phyloP scores from a whole-genome alignment of 2,113 vertebrate species.

The Brienomyrus brachyistius region DNA sequence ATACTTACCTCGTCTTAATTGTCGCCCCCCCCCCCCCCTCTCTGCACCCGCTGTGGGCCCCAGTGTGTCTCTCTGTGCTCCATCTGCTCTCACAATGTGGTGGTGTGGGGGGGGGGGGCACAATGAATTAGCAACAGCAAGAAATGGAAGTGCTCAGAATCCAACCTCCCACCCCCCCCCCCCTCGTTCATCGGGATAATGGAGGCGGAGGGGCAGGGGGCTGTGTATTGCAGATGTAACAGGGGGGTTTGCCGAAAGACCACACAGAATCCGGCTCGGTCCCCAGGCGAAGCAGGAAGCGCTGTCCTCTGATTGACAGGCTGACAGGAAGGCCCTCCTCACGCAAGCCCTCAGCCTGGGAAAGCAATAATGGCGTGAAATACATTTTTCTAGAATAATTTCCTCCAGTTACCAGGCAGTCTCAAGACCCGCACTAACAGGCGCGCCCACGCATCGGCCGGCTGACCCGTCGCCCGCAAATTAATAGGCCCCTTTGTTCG shows the following conservation, averaged over 20 bases:
- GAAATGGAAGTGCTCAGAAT: constrained; percentile 6
- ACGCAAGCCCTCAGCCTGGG: constrained; percentile 19
- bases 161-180: not conserved
- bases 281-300: constrained; percentile 58
- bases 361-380: not conserved
- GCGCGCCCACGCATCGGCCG: not conserved
- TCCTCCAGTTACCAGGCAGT: not conserved
- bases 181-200: constrained; percentile 1
- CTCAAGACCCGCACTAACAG: not conserved
- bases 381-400: not conserved
- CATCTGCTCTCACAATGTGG: not conserved
- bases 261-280: constrained; percentile 61
- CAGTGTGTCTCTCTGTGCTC: not conserved
- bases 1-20: constrained; percentile 22
- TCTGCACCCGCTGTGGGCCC: not conserved
- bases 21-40: not conserved
- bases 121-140: constrained; percentile 10
- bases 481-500: not conserved
- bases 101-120: not conserved
- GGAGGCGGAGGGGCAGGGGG: constrained; percentile 33
- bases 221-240: constrained; percentile 40
- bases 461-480: not conserved
- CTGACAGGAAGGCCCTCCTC: constrained; percentile 52
- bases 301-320: constrained; percentile 58
- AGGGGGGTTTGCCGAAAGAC: constrained; percentile 49